Evolutionary conservation across 2,888 invertebrate genomes (phyloP), one percentile per base, ranked within the genome.

Genomic region (Cataglyphis rosenhaueri): DNA sequence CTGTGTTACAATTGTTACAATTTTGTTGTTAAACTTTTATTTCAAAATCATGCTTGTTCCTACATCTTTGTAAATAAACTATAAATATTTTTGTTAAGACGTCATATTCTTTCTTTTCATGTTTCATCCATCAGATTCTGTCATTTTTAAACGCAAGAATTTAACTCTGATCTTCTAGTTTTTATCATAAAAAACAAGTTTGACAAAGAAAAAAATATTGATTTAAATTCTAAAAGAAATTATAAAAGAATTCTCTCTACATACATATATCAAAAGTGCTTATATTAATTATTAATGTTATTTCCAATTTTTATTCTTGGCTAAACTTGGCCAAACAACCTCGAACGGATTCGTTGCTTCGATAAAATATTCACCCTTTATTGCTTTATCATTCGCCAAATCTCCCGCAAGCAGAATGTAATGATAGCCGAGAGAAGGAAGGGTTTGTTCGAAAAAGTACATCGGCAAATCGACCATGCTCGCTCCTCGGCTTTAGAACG

Each of bases 51-150:
- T 70, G 57, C 35, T 61, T 61, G 71, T 89, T 82, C 59, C 68
- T 86, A 68, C 64, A 65, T 78, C 76, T 84, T 88, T 90, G 91
- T 90, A 90, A 91, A 91, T 91, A 91, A 91, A 91, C 65, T 59
- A 73, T 38, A 61, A 79, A 83, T 65, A 78, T 88, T 91, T 89
- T 91, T 90, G 64, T 70, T 86, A 89, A 85, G 57, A 65, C 52
- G 3, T 38, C 29, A 48, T 21, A 52, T 25, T 18, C 38, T 38
- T 73, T 12, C 44, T 44, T 15, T 3, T 44, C 44, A 21, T 10
- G 12, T 18, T 76, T 71, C 4, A 9, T 15, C n/a, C 32, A 3
- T 38, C 25, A 48, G 18, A 48, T 48, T 5, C 18, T 52, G 52
- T 52, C 25, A 10, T 25, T 5, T 44, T 21, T 62, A 25, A 2